Evolutionary conservation across 2,888 invertebrate genomes (phyloP).

Genomic region (Lamproptera curius): DNA sequence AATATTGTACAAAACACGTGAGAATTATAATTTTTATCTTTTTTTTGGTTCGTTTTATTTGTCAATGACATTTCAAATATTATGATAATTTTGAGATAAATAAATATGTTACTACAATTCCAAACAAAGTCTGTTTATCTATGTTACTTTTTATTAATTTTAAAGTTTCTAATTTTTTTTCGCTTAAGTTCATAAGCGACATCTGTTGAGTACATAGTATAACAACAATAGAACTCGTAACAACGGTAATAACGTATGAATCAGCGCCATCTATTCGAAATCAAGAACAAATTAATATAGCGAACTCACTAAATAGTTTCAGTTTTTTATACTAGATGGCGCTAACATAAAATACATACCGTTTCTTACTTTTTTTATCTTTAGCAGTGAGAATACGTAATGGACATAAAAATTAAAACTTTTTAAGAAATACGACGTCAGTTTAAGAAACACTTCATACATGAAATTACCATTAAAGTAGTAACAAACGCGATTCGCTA

Average conservation of each 20-base stretch:
- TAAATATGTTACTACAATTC: too few species aligned
- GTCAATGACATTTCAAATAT: not conserved
- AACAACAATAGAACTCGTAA: not conserved
- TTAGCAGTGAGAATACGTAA: too few species aligned
- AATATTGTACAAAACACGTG: constrained; percentile 14
- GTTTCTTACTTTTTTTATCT: too few species aligned
- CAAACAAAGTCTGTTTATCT: not conserved
- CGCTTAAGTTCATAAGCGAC: not conserved
- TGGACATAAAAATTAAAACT: too few species aligned
- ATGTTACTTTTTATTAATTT: not conserved
- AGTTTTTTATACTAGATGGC: not conserved
- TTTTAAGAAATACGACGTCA: too few species aligned
- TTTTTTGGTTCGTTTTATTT: constrained; percentile 3
- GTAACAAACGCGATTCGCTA: too few species aligned
- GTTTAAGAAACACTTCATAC: too few species aligned
- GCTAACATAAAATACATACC: too few species aligned
- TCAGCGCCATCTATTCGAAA: not conserved
- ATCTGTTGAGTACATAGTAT: not conserved
- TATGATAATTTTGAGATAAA: too few species aligned
- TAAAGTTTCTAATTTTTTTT: not conserved
- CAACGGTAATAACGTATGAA: too few species aligned
- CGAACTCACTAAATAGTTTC: not conserved
- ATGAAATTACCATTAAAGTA: too few species aligned
- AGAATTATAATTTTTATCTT: constrained; percentile 11
- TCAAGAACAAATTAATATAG: not conserved